Conservation (phyloP, 35 echinoderm and acorn worm species). For the Apostichopus californicus region DNA sequence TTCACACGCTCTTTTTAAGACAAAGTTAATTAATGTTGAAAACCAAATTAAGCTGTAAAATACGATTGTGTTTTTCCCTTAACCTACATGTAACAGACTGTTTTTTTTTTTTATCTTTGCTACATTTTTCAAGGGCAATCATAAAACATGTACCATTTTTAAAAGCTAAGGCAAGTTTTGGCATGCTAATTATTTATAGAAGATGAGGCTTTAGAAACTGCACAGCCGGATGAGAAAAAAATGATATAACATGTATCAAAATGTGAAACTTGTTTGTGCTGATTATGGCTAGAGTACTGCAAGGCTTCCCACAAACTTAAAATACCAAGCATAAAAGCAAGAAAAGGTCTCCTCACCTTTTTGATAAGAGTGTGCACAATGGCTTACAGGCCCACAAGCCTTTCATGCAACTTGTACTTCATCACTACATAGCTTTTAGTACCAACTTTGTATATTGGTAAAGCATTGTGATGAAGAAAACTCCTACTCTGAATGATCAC, state of each 20-base stretch:
- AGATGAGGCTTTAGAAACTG: too few species aligned
- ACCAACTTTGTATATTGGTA: conserved; percentile 18
- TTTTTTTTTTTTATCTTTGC: too few species aligned
- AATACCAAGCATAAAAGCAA: too few species aligned
- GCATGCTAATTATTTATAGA: too few species aligned
- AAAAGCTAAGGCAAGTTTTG: background rate
- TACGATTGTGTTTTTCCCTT: conserved; percentile 21
- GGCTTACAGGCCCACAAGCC: background rate
- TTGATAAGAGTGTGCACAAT: too few species aligned
- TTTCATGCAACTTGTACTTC: conserved; percentile 10
- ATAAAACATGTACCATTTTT: background rate
- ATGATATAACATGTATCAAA: too few species aligned
- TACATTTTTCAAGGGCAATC: conserved; percentile 6
- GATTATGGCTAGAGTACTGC: too few species aligned
- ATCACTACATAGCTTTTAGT: background rate
- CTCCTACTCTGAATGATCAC: background rate
- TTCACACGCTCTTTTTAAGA: conserved; percentile 3
- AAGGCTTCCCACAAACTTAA: too few species aligned
- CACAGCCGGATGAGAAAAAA: too few species aligned
- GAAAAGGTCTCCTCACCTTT: background rate
- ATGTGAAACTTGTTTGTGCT: too few species aligned
- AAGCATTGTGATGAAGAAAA: too few species aligned
- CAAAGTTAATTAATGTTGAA: conserved; percentile 4
- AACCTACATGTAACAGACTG: too few species aligned
- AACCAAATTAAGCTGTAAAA: conserved; percentile 16